phyloP scores from a whole-genome alignment of 2,797 vertebrate genomes.

The Gobio occitaniae region DNA sequence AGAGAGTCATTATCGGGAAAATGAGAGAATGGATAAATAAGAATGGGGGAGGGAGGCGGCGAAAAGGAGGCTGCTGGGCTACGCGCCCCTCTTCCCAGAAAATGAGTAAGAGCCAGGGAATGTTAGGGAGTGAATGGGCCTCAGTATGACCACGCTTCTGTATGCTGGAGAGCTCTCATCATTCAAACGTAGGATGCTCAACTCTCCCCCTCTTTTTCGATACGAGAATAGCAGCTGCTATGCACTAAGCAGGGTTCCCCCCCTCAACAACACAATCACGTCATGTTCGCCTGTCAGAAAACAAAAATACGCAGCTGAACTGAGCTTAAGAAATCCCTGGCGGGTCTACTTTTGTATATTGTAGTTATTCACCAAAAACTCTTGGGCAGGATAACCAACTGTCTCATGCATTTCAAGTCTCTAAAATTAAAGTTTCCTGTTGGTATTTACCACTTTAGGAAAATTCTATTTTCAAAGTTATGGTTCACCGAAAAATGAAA shows the following conservation, averaged over 20 bases:
- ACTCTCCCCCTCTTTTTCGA: constrained; percentile 37
- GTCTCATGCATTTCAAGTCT: not conserved
- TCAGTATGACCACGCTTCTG: constrained; percentile 48
- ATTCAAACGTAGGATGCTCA: constrained; percentile 54
- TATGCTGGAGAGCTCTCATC: constrained; percentile 54
- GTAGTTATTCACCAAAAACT: not conserved
- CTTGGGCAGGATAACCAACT: not conserved
- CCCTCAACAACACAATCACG: constrained; percentile 49
- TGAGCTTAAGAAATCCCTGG: not conserved
- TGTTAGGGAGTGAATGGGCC: constrained; percentile 55
- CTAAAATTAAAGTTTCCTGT: not conserved
- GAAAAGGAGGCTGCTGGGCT: constrained; percentile 34
- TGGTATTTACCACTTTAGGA: not conserved
- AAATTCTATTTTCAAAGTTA: not conserved
- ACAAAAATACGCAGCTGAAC: constrained; percentile 5
- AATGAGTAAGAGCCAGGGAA: constrained; percentile 58
- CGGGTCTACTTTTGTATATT: not conserved
- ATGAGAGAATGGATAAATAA: constrained; percentile 55
- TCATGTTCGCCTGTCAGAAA: constrained; percentile 44
- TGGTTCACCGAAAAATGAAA: not conserved
- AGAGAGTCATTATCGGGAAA: constrained; percentile 47
- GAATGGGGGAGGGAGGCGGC: constrained; percentile 42
- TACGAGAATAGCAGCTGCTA: constrained; percentile 57
- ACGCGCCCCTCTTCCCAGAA: constrained; percentile 50
- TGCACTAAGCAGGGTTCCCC: constrained; percentile 54